Base-by-base conservation (phyloP, 2,113 vertebrate species). In the Coreoperca whiteheadi region DNA sequence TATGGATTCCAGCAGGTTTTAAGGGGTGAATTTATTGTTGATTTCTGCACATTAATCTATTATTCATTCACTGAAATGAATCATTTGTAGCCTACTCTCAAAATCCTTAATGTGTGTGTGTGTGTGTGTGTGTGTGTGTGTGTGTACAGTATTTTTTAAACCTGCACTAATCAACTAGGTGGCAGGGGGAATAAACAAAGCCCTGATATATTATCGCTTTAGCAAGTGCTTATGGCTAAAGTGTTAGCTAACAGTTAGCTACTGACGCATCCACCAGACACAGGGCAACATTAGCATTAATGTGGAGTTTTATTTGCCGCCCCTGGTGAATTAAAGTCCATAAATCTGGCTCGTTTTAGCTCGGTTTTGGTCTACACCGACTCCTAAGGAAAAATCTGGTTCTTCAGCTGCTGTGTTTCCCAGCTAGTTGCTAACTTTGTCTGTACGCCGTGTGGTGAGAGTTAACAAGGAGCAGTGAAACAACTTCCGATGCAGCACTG, bases 1-100 rank as follows among this genome's bases (percentile, higher is more conserved):
- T 21, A 3, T 41, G 65, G 79, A 79, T 80, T 54, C 70, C 51
- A n/a, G 73, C 82, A 82, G 64, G 72, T 81, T 32, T 76, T 1
- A 48, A n/a, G 20, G 37, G 25, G 4, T 60, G 53, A 34, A 56
- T 20, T n/a, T 60, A 7, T 46, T 34, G 16, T 64, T 73, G n/a
- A 63, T 50, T 67, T 54, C 10, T 64, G 69, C 69, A 59, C 61
- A 78, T 7, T 1, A 79, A 78, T 74, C 1, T 2, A 12, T 16
- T 4, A 41, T 32, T 74, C 8, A 18, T 64, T 54, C 12, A 67
- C 25, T 30, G 10, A 8, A 56, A 50, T 50, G 23, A 11, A 57
- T 14, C 0, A 56, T 21, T 41, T 51, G 1, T 32, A n/a, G n/a
- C n/a, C n/a, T n/a, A 6, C 1, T 14, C 60, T 32, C 6, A 28